phyloP scores from a whole-genome alignment of 2,797 vertebrate genomes.

The Huso huso region DNA sequence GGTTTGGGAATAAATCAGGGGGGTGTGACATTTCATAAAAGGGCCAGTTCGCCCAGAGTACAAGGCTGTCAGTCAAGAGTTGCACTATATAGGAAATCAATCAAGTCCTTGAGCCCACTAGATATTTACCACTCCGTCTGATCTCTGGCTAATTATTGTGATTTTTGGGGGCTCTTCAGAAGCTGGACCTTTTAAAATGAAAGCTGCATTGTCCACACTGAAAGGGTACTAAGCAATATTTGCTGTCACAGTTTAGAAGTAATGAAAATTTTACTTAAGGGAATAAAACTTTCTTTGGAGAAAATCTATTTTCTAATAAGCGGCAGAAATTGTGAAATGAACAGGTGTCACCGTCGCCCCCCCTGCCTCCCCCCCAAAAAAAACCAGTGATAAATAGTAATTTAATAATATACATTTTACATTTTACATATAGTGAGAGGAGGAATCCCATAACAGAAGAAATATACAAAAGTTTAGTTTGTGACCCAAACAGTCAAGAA shows the following conservation, averaged over 20 bases:
- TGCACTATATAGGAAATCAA: constrained; percentile 67
- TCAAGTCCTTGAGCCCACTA: constrained; percentile 49
- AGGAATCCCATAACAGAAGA: too few relatives aligned
- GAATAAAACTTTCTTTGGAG: constrained; percentile 26
- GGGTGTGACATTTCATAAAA: constrained; percentile 55
- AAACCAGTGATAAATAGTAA: too few relatives aligned
- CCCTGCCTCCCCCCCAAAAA: too few relatives aligned
- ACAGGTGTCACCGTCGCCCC: neutral
- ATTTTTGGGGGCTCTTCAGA: constrained; percentile 28
- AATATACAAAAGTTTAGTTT: too few relatives aligned
- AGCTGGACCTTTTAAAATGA: constrained; percentile 28
- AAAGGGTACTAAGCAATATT: constrained; percentile 22
- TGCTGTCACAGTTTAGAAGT: constrained; percentile 23
- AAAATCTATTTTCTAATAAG: constrained; percentile 29
- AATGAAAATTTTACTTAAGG: constrained; percentile 32
- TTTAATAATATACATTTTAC: too few relatives aligned
- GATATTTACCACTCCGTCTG: constrained; percentile 48
- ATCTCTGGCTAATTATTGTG: constrained; percentile 50
- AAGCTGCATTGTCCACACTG: constrained; percentile 25
- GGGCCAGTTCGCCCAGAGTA: constrained; percentile 42
- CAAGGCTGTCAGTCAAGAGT: constrained; percentile 59
- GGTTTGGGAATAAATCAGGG: constrained; percentile 56
- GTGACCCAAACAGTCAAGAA: too few relatives aligned
- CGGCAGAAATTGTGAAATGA: constrained; percentile 13
- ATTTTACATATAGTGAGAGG: too few relatives aligned